Base-by-base conservation (phyloP, 2,113 vertebrate species). In the Serinus canaria region DNA sequence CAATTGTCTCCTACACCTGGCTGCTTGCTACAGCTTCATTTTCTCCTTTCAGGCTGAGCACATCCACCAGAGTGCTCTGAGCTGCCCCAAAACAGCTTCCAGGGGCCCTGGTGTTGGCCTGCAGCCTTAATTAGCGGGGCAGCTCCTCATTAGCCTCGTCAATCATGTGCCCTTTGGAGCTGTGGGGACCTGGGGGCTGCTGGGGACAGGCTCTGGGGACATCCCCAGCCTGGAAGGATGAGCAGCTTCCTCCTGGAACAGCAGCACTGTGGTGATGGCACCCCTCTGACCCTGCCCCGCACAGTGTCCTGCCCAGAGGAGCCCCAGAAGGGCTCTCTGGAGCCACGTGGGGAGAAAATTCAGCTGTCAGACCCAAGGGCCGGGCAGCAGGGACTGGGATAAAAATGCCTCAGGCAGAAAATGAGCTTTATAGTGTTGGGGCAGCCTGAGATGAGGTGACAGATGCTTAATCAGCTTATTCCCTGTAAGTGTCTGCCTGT, bases 391-490 rank as follows among this genome's bases (percentile, higher is more conserved):
- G 73, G 79, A 64, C 63, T 7, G 7, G 27, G 85, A 93, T 93
- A 80, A 95, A 93, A 95, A 90, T 64, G 33, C 64, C 47, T 70
- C 53, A 4, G 84, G 93, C 83, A 79, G 96, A 96, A 92, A 95
- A 96, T 96, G 87, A 96, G 87, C 89, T 97, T 93, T 76, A 8
- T 46, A 78, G 92, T 30, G 76, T 72, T 64, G 22, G 70, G 94
- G 75, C 58, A 49, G 88, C 87, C n/a, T 92, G 20, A 3, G 52
- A 39, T 35, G 90, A 93, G 72, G 79, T 89, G 30, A 70, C 92
- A 83, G 91, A 95, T 75, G 95, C 94, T 94, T 89, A 90, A 90
- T 96, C 90, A 75, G 83, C 90, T 96, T 96, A 97, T 72, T 80
- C 3, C 24, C 88, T 6, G 1, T 41, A 30, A 81, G 46, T 53